Conservation (phyloP, 2,888 invertebrate species). For the Calameuta idolon region DNA sequence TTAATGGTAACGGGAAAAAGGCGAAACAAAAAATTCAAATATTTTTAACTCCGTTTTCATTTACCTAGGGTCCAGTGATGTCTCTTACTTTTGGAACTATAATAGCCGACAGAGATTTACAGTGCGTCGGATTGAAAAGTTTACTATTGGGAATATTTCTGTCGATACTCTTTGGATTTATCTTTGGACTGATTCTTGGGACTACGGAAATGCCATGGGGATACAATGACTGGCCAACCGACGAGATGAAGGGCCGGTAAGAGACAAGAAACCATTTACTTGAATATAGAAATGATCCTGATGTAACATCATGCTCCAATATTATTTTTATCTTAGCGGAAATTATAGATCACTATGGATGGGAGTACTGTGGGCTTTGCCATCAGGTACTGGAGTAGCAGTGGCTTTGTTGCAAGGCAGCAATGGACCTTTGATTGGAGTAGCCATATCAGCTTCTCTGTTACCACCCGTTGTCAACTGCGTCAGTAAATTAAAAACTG, state of each 20-base stretch:
- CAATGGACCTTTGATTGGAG: slow-evolving; percentile 86
- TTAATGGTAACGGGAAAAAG: slow-evolving; percentile 70
- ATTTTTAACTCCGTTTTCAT: background rate
- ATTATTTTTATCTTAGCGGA: slow-evolving; percentile 69
- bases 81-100: slow-evolving; percentile 88
- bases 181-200: slow-evolving; percentile 81
- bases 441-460: slow-evolving; percentile 90
- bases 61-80: slow-evolving; percentile 80
- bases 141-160: slow-evolving; percentile 78
- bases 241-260: slow-evolving; percentile 82
- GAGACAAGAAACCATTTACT: background rate
- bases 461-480: slow-evolving; percentile 89
- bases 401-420: slow-evolving; percentile 87
- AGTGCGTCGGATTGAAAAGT: slow-evolving; percentile 78
- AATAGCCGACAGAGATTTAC: slow-evolving; percentile 78
- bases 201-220: slow-evolving; percentile 83
- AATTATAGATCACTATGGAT: slow-evolving; percentile 81
- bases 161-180: slow-evolving; percentile 83
- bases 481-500: slow-evolving; percentile 69
- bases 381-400: slow-evolving; percentile 85
- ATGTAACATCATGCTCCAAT: background rate
- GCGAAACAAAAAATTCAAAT: background rate
- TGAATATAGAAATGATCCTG: slow-evolving; percentile 1
- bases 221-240: slow-evolving; percentile 81
- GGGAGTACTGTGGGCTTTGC: slow-evolving; percentile 81